Base-by-base conservation (phyloP, 2,888 invertebrate genomes). In the Cheilosia variabilis region DNA sequence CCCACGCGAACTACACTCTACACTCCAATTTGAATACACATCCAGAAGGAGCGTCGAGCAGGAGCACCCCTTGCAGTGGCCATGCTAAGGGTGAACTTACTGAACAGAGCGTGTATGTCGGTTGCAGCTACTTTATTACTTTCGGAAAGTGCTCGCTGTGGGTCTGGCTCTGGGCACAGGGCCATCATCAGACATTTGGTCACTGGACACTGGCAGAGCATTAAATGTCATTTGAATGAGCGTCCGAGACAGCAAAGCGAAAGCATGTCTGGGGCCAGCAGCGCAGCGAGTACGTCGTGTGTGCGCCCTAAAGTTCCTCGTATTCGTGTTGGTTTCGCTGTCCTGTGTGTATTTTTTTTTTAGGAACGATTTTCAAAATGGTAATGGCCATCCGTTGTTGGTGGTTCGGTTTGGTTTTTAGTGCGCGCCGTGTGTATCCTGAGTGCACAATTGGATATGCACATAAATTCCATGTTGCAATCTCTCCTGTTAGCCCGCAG, bases 381-480 rank as follows among this genome's bases (percentile, higher is more conserved):
- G 84, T 83, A 84, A 87, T 87, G 84, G 84, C 50, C 75, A 84
- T 69, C 71, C 87, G 86, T 57, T 87, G 87, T 75, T 57, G 83
- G 77, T 78, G 87, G 66, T 84, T 80, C 45, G 80, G 80, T 84
- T 80, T 80, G 84, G 65, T 84, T 84, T 84, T 84, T 84, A 80
- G 75, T 79, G 69, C 73, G 65, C 62, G 69, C 62, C 76, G 66
- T 72, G 81, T 86, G 86, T 81, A 72, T 76, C 76, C 86, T 86
- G 86, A 72, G 76, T 86, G 86, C 86, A 87, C 87, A 82, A 87
- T 87, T 77, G 86, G 81, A 77, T 81, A 87, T 82, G 76, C 82
- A 87, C 82, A 87, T 87, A 87, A 81, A 87, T 87, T 87, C 73
- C 77, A 60, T 68, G 82, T 78, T 86, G 86, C 76, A 81, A 86